phyloP scores from a whole-genome alignment of 2,797 vertebrate genomes.

The Phrynocephalus vlangalii region DNA sequence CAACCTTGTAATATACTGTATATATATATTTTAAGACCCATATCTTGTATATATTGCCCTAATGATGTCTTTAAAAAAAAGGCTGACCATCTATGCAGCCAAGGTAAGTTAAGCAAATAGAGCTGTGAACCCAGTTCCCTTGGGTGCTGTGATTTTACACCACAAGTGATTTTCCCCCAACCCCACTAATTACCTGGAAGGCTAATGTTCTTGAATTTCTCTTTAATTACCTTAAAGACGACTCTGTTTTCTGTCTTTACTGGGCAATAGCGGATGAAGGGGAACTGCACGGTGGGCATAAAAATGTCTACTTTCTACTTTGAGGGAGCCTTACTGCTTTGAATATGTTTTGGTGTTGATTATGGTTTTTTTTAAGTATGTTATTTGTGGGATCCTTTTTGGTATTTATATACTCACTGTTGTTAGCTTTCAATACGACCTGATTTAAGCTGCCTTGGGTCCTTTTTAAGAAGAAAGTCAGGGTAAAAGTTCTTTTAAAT shows the following conservation, averaged over 20 bases:
- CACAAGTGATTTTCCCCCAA: background rate
- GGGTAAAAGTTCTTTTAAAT: no score
- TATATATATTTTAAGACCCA: constrained; percentile 48
- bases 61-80: constrained; percentile 54
- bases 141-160: constrained; percentile 24
- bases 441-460: no score
- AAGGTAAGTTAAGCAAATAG: constrained; percentile 46
- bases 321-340: background rate
- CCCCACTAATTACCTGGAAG: background rate
- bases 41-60: constrained; percentile 62
- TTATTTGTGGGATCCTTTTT: no score
- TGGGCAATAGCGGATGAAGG: fast-evolving
- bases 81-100: constrained; percentile 44
- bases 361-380: constrained; percentile 20
- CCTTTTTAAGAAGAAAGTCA: no score
- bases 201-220: constrained; percentile 6
- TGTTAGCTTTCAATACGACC: no score
- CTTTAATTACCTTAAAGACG: constrained; percentile 20
- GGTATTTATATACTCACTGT: no score
- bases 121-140: constrained; percentile 27
- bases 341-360: no score
- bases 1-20: constrained; percentile 67
- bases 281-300: no score
- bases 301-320: no score
- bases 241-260: background rate